Evolutionary conservation across 2,888 invertebrate species (phyloP).

Genomic region (Monopis laevigella): DNA sequence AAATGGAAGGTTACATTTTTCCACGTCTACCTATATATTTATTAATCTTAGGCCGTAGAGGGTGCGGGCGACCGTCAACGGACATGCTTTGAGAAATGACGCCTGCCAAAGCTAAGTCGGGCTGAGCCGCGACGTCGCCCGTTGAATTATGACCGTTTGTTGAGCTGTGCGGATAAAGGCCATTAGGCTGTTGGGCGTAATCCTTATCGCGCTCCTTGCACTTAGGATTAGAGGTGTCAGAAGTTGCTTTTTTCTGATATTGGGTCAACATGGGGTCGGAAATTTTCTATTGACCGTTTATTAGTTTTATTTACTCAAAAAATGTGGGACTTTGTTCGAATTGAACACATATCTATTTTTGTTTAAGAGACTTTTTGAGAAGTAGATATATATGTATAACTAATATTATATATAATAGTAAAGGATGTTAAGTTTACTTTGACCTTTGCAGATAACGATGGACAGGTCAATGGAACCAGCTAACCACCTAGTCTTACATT

Average conservation of each 20-base stretch:
- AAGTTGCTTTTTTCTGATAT: slow-evolving; percentile 60
- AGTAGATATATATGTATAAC: no score
- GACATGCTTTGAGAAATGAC: slow-evolving; percentile 66
- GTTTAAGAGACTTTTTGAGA: no score
- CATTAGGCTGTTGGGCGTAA: slow-evolving; percentile 57
- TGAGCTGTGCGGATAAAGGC: slow-evolving; percentile 59
- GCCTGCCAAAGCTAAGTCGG: slow-evolving; percentile 67
- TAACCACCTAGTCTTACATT: no score
- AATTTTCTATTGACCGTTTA: slow-evolving; percentile 8
- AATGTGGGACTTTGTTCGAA: no score
- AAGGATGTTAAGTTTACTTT: no score
- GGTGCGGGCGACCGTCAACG: slow-evolving; percentile 45
- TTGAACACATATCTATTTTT: background rate
- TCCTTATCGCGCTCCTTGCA: slow-evolving; percentile 66
- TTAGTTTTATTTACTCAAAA: background rate
- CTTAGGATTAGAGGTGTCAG: slow-evolving; percentile 65
- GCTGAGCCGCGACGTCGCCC: slow-evolving; percentile 56
- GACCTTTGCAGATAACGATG: no score
- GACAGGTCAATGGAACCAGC: no score
- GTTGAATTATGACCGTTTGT: slow-evolving; percentile 64
- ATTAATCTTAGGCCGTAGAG: slow-evolving; percentile 47
- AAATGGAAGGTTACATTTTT: slow-evolving; percentile 39
- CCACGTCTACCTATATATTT: slow-evolving; percentile 59
- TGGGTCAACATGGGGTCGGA: slow-evolving; percentile 35
- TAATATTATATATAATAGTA: no score